Percentiles rank a stretch among this genome's conserved stretches.
Evolutionary conservation across 2,113 vertebrate genomes (phyloP).

Genomic region (Xiphophorus hellerii): DNA sequence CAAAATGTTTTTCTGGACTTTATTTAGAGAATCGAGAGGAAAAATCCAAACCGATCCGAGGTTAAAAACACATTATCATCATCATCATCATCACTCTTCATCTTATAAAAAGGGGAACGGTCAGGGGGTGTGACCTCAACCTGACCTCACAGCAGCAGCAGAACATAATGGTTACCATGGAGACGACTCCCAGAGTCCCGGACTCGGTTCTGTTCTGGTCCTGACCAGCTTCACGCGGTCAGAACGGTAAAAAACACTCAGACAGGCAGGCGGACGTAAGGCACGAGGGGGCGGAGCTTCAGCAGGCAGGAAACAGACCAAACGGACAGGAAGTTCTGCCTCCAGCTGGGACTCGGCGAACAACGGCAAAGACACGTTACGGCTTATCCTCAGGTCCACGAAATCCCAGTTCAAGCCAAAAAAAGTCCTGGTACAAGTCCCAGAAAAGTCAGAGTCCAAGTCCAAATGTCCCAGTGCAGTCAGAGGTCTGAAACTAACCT

Average conservation of each 20-base stretch:
- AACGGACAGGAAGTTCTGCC: not conserved
- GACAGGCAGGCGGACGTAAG: conserved; percentile 49
- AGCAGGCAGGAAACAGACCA: conserved; percentile 4
- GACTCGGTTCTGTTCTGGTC: not conserved
- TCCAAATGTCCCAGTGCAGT: no score
- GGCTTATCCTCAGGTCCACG: no score
- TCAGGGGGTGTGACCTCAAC: not conserved
- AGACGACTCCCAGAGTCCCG: no score
- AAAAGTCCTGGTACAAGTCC: no score
- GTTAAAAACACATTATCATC: not conserved
- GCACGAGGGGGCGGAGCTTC: conserved; percentile 57
- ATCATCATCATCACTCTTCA: not conserved
- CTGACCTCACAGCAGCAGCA: no score
- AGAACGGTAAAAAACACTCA: conserved; percentile 1
- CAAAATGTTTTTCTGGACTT: conserved; percentile 8
- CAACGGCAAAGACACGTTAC: not conserved
- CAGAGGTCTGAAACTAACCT: not conserved
- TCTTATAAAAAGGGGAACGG: not conserved
- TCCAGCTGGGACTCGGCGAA: conserved; percentile 4
- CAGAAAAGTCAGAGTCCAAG: no score
- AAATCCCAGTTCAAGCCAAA: no score
- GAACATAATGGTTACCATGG: no score
- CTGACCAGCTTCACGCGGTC: conserved; percentile 1
- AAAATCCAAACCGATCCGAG: conserved; percentile 1
- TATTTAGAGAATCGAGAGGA: conserved; percentile 27